Percentiles rank a stretch among this genome's conserved stretches.
These are phyloP conservation scores for Epinephelus coioides DNA, from an alignment of 2,797 vertebrate genomes.

Conservation along the genomic window DNA sequence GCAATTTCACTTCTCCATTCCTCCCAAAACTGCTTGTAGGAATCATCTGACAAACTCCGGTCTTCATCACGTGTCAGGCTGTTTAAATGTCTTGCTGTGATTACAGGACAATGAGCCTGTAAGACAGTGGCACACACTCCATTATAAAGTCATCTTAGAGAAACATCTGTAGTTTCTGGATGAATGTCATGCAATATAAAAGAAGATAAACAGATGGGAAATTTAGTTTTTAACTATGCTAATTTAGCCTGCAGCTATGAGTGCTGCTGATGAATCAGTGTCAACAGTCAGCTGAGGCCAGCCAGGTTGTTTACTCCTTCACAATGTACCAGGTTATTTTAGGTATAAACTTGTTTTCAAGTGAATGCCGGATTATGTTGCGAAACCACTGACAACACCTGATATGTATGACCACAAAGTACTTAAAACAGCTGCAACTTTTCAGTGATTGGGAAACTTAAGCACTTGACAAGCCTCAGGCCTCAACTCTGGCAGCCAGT, in stretches of 20 bases:
- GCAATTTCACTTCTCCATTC: slow-evolving; percentile 73
- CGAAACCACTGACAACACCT: not conserved
- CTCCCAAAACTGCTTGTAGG: not conserved
- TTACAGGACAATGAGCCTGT: not conserved
- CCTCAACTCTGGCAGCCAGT: not conserved
- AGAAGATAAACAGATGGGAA: not conserved
- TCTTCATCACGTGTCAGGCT: not conserved
- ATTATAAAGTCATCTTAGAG: not conserved
- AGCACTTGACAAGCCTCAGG: not conserved
- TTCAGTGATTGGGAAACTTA: not conserved
- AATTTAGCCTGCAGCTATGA: slow-evolving; percentile 8
- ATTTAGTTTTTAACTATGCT: not conserved
- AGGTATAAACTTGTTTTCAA: slow-evolving; percentile 8
- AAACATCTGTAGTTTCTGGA: no score
- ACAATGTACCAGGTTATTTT: not conserved
- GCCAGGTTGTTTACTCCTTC: slow-evolving; percentile 46
- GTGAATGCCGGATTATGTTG: not conserved
- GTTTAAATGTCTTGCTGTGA: not conserved
- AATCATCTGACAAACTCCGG: slow-evolving; percentile 2
- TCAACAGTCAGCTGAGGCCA: slow-evolving; percentile 31
- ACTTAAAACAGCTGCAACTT: not conserved
- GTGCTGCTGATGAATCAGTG: slow-evolving; percentile 6
- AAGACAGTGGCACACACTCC: no score
- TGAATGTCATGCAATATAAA: not conserved
- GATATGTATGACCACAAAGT: not conserved